Conservation (phyloP, 2,888 invertebrate species). For the Synanthedon tipuliformis region DNA sequence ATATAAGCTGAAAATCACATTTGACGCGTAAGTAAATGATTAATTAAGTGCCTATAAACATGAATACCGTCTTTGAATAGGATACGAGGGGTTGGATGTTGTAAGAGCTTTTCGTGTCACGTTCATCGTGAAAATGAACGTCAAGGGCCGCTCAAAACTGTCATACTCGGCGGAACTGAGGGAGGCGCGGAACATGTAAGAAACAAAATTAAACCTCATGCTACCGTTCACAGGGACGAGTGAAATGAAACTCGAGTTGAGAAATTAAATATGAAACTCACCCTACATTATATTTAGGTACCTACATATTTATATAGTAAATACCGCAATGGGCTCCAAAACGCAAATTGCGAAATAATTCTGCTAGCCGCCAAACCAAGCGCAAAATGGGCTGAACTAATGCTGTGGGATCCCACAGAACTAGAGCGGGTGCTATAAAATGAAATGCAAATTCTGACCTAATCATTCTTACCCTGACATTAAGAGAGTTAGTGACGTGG, state of each 20-base stretch:
- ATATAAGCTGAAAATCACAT: no score
- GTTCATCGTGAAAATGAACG: constrained; percentile 8
- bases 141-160: constrained; percentile 8
- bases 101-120: constrained; percentile 10
- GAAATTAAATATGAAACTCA: no score
- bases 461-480: neutral
- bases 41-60: no score
- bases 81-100: no score
- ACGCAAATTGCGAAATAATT: neutral
- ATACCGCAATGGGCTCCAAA: neutral
- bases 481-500: no score
- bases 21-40: no score
- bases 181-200: neutral
- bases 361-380: neutral
- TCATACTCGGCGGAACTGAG: constrained; percentile 5
- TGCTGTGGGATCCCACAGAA: neutral
- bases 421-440: neutral
- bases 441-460: neutral
- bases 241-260: no score
- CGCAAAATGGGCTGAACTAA: neutral
- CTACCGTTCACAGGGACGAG: no score
- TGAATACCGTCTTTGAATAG: no score
- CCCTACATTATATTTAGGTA: no score
- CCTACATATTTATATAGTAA: neutral
- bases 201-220: no score